Evolutionary conservation across 2,113 vertebrate genomes (phyloP).

Genomic region (Taurulus bubalis): DNA sequence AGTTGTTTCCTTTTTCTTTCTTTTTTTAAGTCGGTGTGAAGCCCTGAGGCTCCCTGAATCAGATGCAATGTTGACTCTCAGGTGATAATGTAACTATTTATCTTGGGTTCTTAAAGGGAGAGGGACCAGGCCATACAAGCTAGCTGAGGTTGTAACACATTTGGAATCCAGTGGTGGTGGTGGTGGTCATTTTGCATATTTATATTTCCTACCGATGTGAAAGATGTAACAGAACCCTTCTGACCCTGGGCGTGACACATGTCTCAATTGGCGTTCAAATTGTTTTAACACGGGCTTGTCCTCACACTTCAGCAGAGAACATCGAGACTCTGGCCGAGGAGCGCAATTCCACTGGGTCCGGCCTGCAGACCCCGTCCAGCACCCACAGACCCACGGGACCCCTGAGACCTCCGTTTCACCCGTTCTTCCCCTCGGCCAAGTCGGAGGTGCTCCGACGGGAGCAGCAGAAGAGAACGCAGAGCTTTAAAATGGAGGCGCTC

Average conservation of each 20-base stretch:
- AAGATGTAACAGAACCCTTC: not conserved
- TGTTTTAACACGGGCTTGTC: constrained; percentile 21
- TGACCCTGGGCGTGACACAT: constrained; percentile 3
- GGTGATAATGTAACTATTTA: not conserved
- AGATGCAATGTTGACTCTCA: not conserved
- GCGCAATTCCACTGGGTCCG: constrained; percentile 66
- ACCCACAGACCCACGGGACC: constrained; percentile 80
- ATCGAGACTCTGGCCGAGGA: constrained; percentile 86
- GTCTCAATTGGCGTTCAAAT: not conserved
- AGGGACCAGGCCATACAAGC: not conserved
- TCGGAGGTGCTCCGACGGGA: constrained; percentile 87
- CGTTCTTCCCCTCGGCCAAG: constrained; percentile 81
- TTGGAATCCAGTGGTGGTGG: not conserved
- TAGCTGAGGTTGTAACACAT: not conserved
- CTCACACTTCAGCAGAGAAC: constrained; percentile 78
- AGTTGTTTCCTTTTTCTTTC: not conserved
- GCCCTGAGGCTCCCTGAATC: not conserved
- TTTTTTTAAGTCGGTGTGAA: not conserved
- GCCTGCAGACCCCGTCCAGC: constrained; percentile 76
- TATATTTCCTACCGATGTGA: not conserved
- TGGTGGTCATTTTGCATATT: not conserved
- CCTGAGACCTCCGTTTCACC: constrained; percentile 66
- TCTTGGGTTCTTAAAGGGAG: not conserved
- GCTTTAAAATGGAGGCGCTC: constrained; percentile 88
- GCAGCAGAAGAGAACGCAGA: constrained; percentile 87